phyloP scores from a whole-genome alignment of 2,888 invertebrate species.

The Ellobium chinense region DNA sequence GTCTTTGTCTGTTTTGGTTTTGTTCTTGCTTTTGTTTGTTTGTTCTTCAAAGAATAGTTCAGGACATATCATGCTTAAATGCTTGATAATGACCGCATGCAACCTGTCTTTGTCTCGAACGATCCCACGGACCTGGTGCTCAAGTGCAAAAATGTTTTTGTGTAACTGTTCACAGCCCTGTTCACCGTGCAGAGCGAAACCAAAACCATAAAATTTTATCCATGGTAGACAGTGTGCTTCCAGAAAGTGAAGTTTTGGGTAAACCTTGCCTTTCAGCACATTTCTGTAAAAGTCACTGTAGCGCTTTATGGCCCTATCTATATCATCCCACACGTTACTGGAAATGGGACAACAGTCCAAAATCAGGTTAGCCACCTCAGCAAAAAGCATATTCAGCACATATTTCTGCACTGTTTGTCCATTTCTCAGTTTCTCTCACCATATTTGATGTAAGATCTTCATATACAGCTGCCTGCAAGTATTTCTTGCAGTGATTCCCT shows the following conservation, averaged over 20 bases:
- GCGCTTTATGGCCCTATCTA: neutral
- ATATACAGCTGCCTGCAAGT: neutral
- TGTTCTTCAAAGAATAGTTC: neutral
- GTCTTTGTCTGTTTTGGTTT: no score
- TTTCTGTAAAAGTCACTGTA: constrained; percentile 1
- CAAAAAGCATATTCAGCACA: neutral
- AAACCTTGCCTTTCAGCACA: neutral
- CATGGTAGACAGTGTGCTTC: neutral
- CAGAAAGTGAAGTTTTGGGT: neutral
- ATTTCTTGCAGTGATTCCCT: neutral
- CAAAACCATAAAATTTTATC: neutral
- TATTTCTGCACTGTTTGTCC: neutral
- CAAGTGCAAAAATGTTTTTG: neutral
- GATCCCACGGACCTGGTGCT: neutral
- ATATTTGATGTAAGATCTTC: neutral
- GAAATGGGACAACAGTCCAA: neutral
- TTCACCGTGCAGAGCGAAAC: neutral
- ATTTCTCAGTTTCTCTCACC: neutral
- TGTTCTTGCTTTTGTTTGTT: neutral
- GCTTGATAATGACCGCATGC: neutral
- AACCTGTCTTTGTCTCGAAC: neutral
- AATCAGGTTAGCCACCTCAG: neutral
- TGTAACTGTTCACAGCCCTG: neutral
- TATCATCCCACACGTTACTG: neutral
- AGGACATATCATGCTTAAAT: neutral